These are phyloP conservation scores for Drosophila tropicalis DNA, from an alignment of 1,140 invertebrate genomes.

Conservation along the genomic window DNA sequence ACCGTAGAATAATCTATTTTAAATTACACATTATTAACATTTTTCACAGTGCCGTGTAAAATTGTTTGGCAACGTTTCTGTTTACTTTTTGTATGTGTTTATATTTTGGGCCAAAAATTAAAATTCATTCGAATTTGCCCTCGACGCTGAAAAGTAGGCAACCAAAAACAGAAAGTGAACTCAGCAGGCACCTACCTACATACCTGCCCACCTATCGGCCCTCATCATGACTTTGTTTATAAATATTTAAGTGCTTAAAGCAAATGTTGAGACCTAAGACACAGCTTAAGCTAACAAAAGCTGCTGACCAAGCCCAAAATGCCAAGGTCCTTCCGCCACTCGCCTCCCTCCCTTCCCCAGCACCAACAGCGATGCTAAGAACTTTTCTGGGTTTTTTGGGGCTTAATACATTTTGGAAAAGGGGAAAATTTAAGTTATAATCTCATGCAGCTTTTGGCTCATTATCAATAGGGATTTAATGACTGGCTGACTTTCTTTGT, in stretches of 20 bases:
- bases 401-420: background rate
- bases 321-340: constrained; percentile 23
- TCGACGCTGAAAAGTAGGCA: constrained; percentile 19
- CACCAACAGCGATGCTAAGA: background rate
- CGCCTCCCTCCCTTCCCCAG: background rate
- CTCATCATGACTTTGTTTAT: constrained; percentile 42
- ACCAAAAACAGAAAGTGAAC: background rate
- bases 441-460: constrained; percentile 21
- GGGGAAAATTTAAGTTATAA: constrained; percentile 7
- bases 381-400: background rate
- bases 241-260: constrained; percentile 65
- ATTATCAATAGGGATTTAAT: constrained; percentile 28
- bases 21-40: constrained; percentile 60
- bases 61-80: constrained; percentile 13
- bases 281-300: constrained; percentile 58
- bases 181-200: background rate
- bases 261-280: constrained; percentile 45
- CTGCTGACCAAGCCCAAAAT: constrained; percentile 26
- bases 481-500: background rate
- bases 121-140: constrained; percentile 37
- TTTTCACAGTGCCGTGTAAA: constrained; percentile 23
- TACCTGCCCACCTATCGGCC: background rate
- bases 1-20: constrained; percentile 54
- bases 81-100: constrained; percentile 46
- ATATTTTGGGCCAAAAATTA: constrained; percentile 26